Percentiles rank a stretch among this genome's conserved stretches.
Conservation (phyloP, 2,888 invertebrate species). For the Xanthorhoe spadicearia region DNA sequence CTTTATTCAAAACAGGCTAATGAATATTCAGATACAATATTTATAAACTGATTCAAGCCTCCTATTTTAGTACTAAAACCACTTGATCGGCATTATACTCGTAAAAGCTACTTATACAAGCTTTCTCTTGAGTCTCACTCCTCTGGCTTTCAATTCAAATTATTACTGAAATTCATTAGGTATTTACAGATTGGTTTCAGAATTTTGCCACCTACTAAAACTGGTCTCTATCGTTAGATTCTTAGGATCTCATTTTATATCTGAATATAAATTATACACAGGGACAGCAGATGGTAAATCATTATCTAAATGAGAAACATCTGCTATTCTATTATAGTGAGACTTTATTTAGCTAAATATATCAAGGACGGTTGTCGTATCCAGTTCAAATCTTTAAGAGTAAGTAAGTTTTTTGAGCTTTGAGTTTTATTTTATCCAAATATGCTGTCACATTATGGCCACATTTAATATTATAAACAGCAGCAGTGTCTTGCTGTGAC, state of each 20-base stretch:
- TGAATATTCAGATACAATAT: slow-evolving; percentile 13
- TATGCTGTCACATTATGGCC: slow-evolving; percentile 23
- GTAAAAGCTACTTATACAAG: background rate
- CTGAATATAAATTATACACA: slow-evolving; percentile 17
- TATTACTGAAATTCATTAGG: background rate
- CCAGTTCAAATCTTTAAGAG: slow-evolving; percentile 1
- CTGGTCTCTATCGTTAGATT: slow-evolving; percentile 4
- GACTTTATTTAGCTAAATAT: slow-evolving; percentile 19
- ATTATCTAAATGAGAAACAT: slow-evolving; percentile 37
- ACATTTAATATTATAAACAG: slow-evolving; percentile 53
- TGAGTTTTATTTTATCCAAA: background rate
- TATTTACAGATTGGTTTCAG: background rate
- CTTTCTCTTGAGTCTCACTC: slow-evolving; percentile 14
- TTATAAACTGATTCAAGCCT: slow-evolving; percentile 18
- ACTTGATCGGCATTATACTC: slow-evolving; percentile 3
- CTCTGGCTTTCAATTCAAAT: slow-evolving; percentile 10
- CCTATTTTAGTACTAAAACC: slow-evolving; percentile 12
- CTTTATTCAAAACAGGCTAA: slow-evolving; percentile 12
- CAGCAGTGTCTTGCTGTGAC: slow-evolving; percentile 54
- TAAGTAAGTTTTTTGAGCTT: background rate
- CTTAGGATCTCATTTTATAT: slow-evolving; percentile 19
- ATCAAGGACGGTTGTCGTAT: slow-evolving; percentile 26
- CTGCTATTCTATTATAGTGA: slow-evolving; percentile 28
- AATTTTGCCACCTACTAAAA: background rate
- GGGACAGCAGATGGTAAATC: slow-evolving; percentile 28